Evolutionary conservation across 2,113 vertebrate genomes (phyloP).

Genomic region (Chroicocephalus ridibundus): DNA sequence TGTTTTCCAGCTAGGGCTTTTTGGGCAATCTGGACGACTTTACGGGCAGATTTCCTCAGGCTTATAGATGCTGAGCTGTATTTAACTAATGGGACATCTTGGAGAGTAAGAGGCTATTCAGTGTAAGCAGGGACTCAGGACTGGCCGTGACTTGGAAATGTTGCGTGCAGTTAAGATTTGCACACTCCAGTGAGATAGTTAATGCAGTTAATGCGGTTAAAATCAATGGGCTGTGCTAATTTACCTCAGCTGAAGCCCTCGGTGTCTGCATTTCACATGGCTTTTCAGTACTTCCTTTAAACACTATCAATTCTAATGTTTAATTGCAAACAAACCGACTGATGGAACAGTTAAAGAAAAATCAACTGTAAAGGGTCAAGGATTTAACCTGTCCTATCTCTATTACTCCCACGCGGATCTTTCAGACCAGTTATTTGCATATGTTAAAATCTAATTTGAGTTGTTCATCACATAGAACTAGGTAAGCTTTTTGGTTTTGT

Average conservation of each 20-base stretch:
- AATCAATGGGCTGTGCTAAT: conserved; percentile 40
- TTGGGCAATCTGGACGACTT: background rate
- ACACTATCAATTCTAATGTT: background rate
- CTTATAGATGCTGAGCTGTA: background rate
- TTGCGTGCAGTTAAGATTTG: background rate
- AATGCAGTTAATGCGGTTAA: conserved; percentile 12
- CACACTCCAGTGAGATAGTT: conserved; percentile 33
- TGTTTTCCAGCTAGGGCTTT: background rate
- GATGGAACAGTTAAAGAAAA: conserved; percentile 39
- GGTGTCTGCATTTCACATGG: background rate
- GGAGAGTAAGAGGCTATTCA: background rate
- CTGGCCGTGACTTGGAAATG: background rate
- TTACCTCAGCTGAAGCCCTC: background rate
- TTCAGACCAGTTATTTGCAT: conserved; percentile 33
- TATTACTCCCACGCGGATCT: background rate
- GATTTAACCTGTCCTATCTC: conserved; percentile 10
- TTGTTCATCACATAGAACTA: conserved; percentile 26
- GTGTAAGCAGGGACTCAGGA: background rate
- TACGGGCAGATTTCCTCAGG: background rate
- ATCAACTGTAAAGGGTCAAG: conserved; percentile 23
- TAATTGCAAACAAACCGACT: conserved; percentile 38
- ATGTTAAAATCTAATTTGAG: conserved; percentile 52
- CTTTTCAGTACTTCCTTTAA: conserved; percentile 1
- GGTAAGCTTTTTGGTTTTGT: background rate
- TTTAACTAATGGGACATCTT: background rate